phyloP scores from a whole-genome alignment of 2,113 vertebrate species.

The Myrmophylax atrothorax region DNA sequence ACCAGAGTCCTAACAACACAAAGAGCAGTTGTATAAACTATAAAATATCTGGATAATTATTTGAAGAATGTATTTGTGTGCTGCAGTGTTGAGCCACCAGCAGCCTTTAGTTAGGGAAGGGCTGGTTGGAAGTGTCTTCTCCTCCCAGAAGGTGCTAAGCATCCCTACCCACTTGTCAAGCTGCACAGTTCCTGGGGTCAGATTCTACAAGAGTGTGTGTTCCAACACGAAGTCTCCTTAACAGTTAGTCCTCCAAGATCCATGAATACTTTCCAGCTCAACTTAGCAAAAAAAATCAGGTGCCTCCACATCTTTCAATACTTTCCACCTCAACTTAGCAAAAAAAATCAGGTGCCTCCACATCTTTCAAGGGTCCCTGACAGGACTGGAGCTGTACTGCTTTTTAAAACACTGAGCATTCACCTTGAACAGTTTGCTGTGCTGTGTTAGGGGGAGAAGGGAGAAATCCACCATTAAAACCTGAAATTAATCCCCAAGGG shows the following conservation, averaged over 20 bases:
- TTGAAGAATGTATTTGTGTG: background rate
- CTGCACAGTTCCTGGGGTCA: background rate
- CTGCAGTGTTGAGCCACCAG: background rate
- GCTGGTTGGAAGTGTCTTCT: background rate
- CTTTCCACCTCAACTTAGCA: background rate
- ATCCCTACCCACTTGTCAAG: background rate
- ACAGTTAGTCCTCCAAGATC: background rate
- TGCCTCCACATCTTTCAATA: background rate
- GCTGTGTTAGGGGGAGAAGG: background rate
- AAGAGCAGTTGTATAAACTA: background rate
- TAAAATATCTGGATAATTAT: background rate
- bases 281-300: background rate
- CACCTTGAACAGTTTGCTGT: background rate
- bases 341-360: background rate
- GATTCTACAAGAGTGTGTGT: background rate
- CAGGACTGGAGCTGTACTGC: background rate
- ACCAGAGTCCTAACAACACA: background rate
- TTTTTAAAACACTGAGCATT: background rate
- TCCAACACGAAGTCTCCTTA: background rate
- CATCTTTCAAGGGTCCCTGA: background rate
- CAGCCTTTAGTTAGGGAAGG: background rate
- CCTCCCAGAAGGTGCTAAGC: background rate
- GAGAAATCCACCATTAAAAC: slow-evolving; percentile 34
- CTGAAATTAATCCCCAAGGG: background rate
- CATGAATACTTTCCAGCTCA: background rate